Percentiles rank a stretch among this genome's conserved stretches.
These are phyloP conservation scores for Molanna angustata DNA, from an alignment of 2,888 invertebrate genomes.

Conservation along the genomic window DNA sequence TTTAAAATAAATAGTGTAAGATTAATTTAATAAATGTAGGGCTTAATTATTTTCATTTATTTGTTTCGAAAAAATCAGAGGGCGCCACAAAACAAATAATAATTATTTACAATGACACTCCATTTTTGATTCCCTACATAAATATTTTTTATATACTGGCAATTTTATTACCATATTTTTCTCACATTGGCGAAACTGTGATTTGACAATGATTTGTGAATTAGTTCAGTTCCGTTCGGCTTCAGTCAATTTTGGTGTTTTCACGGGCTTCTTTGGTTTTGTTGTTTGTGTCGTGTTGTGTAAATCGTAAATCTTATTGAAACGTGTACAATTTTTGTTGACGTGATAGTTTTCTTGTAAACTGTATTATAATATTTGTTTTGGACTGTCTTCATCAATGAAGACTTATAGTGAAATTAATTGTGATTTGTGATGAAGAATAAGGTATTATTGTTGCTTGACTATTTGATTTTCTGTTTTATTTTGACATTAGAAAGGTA, in stretches of 20 bases:
- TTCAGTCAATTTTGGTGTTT: conserved; percentile 33
- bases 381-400: conserved; percentile 24
- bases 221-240: conserved; percentile 13
- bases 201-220: too few relatives aligned
- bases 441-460: conserved; percentile 24
- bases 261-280: conserved; percentile 15
- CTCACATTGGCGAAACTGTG: too few relatives aligned
- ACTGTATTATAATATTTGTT: conserved; percentile 10
- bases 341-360: conserved; percentile 19
- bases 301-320: conserved; percentile 15
- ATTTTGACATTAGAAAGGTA: conserved; percentile 21
- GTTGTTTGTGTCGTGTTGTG: conserved; percentile 17
- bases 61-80: too few relatives aligned
- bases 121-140: too few relatives aligned
- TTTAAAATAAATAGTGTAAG: too few relatives aligned
- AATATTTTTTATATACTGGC: too few relatives aligned
- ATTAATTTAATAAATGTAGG: too few relatives aligned
- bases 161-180: too few relatives aligned
- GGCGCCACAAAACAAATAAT: too few relatives aligned
- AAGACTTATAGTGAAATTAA: conserved; percentile 17
- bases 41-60: too few relatives aligned
- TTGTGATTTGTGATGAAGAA: conserved; percentile 29
- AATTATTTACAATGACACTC: too few relatives aligned
- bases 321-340: conserved; percentile 27
- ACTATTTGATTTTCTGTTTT: conserved; percentile 7